Percentiles rank a stretch among this genome's conserved stretches.
Conservation (phyloP, 2,888 invertebrate genomes). For the Chironomus tentans region DNA sequence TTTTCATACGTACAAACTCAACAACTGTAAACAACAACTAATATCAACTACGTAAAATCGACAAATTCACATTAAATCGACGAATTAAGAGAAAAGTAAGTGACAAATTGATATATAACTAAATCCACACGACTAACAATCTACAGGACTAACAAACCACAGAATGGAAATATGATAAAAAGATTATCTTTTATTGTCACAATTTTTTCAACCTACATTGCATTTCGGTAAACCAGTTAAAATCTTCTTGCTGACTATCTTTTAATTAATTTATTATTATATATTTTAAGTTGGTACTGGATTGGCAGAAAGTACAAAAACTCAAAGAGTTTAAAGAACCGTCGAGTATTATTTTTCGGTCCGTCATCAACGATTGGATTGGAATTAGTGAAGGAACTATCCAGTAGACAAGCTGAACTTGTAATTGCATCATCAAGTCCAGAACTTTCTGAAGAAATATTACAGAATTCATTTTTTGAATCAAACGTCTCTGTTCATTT, state of each 20-base stretch:
- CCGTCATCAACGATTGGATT: not conserved
- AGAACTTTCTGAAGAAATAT: slow-evolving; percentile 39
- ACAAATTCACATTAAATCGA: no score
- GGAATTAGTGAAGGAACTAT: slow-evolving; percentile 10
- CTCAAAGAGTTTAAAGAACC: not conserved
- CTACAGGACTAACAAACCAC: no score
- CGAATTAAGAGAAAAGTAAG: not conserved
- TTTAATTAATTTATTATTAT: not conserved
- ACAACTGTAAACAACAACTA: no score
- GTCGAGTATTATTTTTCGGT: slow-evolving; percentile 6
- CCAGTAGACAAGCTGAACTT: slow-evolving; percentile 38
- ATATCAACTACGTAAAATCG: no score
- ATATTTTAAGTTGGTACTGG: slow-evolving; percentile 20
- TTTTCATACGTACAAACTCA: no score
- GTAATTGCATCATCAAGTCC: slow-evolving; percentile 49
- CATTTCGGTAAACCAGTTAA: slow-evolving; percentile 10
- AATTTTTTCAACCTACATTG: not conserved
- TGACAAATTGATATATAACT: not conserved
- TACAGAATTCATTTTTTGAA: slow-evolving; percentile 33
- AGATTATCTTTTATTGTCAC: slow-evolving; percentile 16
- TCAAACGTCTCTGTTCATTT: slow-evolving; percentile 36
- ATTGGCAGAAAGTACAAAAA: slow-evolving; percentile 11
- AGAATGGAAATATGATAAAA: slow-evolving; percentile 15
- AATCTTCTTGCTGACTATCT: not conserved
- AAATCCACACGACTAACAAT: no score